Evolutionary conservation across 2,888 invertebrate species (phyloP), one percentile per base, ranked within the genome.

Genomic region (Chirona hameri): DNA sequence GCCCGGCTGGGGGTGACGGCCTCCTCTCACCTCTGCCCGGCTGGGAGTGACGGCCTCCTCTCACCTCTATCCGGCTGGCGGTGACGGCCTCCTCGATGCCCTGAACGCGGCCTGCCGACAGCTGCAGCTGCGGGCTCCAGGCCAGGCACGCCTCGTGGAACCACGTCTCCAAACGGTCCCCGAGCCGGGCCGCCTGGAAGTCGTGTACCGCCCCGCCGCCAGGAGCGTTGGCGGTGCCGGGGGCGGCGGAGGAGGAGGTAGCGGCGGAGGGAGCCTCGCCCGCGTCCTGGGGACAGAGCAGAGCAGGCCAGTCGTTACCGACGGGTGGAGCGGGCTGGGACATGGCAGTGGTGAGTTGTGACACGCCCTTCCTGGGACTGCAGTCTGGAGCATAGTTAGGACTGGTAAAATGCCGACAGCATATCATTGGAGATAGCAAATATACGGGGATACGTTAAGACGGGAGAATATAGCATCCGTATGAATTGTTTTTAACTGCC

Each of bases 61-160:
- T 79, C 12, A 79, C 79, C 79, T 79, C 48, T 14, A n/a, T 10
- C 18, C 79, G 48, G 4, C 48, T 52, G 55, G 81, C 65, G 18
- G 81, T 83, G 57, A 85, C 83, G 7, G 84, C 84, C 31, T 84
- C 84, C 81, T 83, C 83, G 29, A 85, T 57, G 14, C 85, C 85
- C 29, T 82, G 82, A 0, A 84, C 81, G 69, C 81, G 82, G 76
- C 84, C 84, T 76, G 84, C 84, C 48, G 81, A 83, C 10, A 84
- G 82, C n/a, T 83, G 83, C 18, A 84, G 82, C 24, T 84, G 83
- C 14, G 84, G 84, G 14, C 83, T 81, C 85, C 85, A 85, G 18
- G 83, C 60, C n/a, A 84, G 60, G 79, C 85, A 85, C 18, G 39
- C 55, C 80, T 85, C 84, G 52, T 85, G 85, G 21, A 85, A 81